These are phyloP conservation scores for Dipodomys stephensi DNA, from an alignment of 2,113 vertebrate genomes.

Conservation along the genomic window DNA sequence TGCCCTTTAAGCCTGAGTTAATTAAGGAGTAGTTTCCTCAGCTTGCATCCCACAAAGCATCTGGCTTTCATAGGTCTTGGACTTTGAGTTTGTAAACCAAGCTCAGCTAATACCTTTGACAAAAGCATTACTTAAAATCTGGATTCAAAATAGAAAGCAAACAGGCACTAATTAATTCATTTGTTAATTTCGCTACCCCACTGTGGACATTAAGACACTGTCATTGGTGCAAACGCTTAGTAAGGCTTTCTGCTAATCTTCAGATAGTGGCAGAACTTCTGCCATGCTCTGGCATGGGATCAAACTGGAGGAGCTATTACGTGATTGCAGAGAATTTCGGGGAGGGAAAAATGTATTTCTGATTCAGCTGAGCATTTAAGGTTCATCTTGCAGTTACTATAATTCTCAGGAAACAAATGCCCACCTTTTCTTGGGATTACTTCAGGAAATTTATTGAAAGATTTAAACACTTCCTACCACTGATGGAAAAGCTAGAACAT, in stretches of 20 bases:
- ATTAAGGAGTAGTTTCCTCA: conserved; percentile 67
- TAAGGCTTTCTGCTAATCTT: conserved; percentile 49
- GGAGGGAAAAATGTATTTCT: conserved; percentile 5
- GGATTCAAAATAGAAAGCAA: conserved; percentile 78
- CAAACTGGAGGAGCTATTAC: conserved; percentile 24
- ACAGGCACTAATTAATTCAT: conserved; percentile 80
- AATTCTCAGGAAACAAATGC: conserved; percentile 55
- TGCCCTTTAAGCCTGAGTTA: conserved; percentile 70
- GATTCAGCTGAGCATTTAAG: conserved; percentile 23
- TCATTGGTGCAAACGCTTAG: conserved; percentile 58
- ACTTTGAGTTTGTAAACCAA: conserved; percentile 76
- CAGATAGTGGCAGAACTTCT: not conserved
- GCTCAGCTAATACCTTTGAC: conserved; percentile 74
- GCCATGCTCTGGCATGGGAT: not conserved
- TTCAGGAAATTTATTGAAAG: conserved; percentile 38
- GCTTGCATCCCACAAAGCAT: conserved; percentile 57
- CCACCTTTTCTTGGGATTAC: conserved; percentile 22
- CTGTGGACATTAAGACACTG: conserved; percentile 60
- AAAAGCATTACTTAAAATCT: conserved; percentile 78
- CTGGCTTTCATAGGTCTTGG: conserved; percentile 70
- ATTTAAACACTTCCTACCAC: not conserved
- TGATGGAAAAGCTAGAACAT: conserved; percentile 5
- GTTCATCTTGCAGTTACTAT: conserved; percentile 27
- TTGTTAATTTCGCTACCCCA: conserved; percentile 75
- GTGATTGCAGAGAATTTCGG: not conserved